Evolutionary conservation across 1,140 invertebrate species (phyloP).

Genomic region (Drosophila serrata): DNA sequence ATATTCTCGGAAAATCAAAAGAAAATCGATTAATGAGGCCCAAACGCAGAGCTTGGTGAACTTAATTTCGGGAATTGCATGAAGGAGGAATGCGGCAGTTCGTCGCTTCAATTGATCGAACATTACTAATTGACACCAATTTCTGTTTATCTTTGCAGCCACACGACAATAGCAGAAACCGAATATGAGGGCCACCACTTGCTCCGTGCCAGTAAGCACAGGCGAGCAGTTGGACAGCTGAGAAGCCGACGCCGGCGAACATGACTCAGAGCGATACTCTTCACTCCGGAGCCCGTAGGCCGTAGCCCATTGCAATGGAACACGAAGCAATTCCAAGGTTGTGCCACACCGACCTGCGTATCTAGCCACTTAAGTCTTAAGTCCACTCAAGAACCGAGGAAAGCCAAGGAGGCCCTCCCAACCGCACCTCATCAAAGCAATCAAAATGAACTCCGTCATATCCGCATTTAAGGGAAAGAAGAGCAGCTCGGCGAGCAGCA

Average conservation of each 20-base stretch:
- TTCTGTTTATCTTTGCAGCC: slow-evolving; percentile 43
- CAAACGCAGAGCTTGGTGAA: not conserved
- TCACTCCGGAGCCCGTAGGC: not conserved
- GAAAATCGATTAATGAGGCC: not conserved
- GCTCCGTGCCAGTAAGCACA: slow-evolving; percentile 7
- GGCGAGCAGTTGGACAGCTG: slow-evolving; percentile 8
- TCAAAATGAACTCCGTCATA: slow-evolving; percentile 85
- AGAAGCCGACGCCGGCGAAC: not conserved
- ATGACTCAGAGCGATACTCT: slow-evolving; percentile 14
- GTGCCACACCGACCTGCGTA: slow-evolving; percentile 26
- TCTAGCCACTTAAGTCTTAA: slow-evolving; percentile 13
- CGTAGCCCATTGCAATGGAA: slow-evolving; percentile 25
- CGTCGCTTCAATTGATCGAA: slow-evolving; percentile 28
- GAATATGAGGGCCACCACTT: slow-evolving; percentile 25
- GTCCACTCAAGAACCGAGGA: not conserved
- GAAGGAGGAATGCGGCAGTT: not conserved
- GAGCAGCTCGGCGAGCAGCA: slow-evolving; percentile 33
- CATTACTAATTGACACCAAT: slow-evolving; percentile 62
- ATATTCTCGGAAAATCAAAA: not conserved
- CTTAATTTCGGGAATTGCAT: not conserved
- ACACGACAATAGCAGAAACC: slow-evolving; percentile 2
- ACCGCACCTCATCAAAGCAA: slow-evolving; percentile 5
- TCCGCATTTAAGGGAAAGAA: slow-evolving; percentile 84
- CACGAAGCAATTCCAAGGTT: slow-evolving; percentile 43
- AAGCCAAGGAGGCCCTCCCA: slow-evolving; percentile 5